A percentile compares a stretch with the other conserved stretches of the same genome.
Conservation (phyloP, 2,113 vertebrate species). For the Gymnorhina tibicen region DNA sequence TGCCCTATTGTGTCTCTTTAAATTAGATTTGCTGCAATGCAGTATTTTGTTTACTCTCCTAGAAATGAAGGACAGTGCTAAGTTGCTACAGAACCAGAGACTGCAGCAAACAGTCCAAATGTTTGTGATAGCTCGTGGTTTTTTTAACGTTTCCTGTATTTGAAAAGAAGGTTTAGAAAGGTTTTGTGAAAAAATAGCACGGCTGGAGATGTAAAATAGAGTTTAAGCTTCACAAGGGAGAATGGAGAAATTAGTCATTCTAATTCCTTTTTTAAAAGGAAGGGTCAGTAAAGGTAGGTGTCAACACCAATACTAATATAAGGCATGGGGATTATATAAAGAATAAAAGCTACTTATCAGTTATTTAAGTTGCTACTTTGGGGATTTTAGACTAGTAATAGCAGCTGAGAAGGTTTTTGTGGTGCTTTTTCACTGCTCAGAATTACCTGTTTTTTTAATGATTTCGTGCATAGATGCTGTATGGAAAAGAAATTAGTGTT, state of each 20-base stretch:
- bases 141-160: neutral
- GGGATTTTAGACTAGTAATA: neutral
- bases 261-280: neutral
- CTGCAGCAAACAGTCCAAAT: neutral
- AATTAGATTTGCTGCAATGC: constrained; percentile 65
- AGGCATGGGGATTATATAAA: neutral
- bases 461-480: neutral
- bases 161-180: neutral
- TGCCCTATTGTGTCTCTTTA: constrained; percentile 24
- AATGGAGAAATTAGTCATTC: neutral
- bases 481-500: neutral
- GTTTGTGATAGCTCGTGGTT: neutral
- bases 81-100: constrained; percentile 10
- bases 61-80: constrained; percentile 42
- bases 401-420: neutral
- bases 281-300: neutral
- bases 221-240: neutral
- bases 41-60: constrained; percentile 56
- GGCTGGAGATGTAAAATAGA: neutral
- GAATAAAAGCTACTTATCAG: neutral
- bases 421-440: neutral
- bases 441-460: neutral
- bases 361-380: neutral
- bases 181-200: neutral
- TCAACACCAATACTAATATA: neutral